phyloP scores from a whole-genome alignment of 2,888 invertebrate genomes.

The Tuta absoluta region DNA sequence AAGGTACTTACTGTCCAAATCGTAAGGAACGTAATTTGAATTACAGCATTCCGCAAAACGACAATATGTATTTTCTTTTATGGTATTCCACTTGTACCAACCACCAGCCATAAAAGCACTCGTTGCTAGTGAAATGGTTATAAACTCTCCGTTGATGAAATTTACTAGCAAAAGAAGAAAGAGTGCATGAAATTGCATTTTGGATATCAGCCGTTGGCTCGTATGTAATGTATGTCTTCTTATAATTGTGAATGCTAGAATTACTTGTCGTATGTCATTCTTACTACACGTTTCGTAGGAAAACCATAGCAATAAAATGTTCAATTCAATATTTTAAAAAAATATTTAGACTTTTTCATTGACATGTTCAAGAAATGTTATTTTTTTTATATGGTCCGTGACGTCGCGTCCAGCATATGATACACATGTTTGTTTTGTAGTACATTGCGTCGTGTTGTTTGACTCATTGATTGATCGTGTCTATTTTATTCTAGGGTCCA shows the following conservation, averaged over 20 bases:
- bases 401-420: too few relatives aligned
- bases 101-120: slow-evolving; percentile 53
- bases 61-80: slow-evolving; percentile 75
- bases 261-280: background rate
- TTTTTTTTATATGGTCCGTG: too few relatives aligned
- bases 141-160: slow-evolving; percentile 47
- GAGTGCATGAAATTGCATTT: slow-evolving; percentile 11
- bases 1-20: slow-evolving; percentile 71
- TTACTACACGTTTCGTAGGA: too few relatives aligned
- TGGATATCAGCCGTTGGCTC: background rate
- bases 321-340: too few relatives aligned
- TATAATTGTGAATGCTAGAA: background rate
- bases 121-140: slow-evolving; percentile 51
- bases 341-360: too few relatives aligned
- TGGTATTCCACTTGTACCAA: slow-evolving; percentile 63
- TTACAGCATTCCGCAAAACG: slow-evolving; percentile 82
- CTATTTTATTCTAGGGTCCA: too few relatives aligned
- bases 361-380: too few relatives aligned
- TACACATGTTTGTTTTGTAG: too few relatives aligned
- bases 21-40: slow-evolving; percentile 75
- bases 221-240: background rate
- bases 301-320: too few relatives aligned
- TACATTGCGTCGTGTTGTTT: too few relatives aligned
- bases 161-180: slow-evolving; percentile 19
- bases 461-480: too few relatives aligned